Conservation (phyloP, 1,140 invertebrate genomes). For the Bombus pascuorum region DNA sequence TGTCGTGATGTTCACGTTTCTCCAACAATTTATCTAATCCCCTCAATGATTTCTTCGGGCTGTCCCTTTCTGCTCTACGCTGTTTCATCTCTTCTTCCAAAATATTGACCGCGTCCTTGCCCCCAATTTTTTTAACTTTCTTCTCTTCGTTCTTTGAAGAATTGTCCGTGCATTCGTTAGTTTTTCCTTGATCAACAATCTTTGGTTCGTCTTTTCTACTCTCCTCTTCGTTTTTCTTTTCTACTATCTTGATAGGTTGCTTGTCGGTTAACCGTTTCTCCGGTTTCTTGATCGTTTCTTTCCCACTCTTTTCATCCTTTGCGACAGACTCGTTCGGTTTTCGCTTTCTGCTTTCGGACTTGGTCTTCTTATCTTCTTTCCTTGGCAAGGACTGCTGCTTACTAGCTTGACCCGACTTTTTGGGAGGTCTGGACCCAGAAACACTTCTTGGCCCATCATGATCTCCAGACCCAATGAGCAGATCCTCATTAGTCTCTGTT, state of each 20-base stretch:
- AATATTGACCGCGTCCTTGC: constrained; percentile 73
- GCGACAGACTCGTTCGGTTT: constrained; percentile 83
- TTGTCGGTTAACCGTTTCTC: constrained; percentile 43
- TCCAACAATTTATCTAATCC: constrained; percentile 83
- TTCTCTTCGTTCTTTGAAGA: constrained; percentile 67
- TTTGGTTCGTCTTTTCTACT: constrained; percentile 73
- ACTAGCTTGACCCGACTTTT: constrained; percentile 72
- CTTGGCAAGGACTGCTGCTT: constrained; percentile 69
- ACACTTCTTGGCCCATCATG: constrained; percentile 81
- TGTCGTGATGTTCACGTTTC: constrained; percentile 80
- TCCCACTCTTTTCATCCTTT: constrained; percentile 84
- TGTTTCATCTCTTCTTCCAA: constrained; percentile 85
- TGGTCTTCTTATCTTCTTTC: constrained; percentile 75
- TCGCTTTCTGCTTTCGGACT: constrained; percentile 82
- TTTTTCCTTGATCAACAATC: constrained; percentile 79
- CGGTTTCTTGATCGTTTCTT: constrained; percentile 84
- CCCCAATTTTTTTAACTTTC: constrained; percentile 68
- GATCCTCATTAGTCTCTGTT: constrained; percentile 73
- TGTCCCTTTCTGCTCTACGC: constrained; percentile 81
- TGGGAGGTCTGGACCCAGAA: constrained; percentile 79
- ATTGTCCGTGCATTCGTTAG: constrained; percentile 57
- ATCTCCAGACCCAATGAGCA: constrained; percentile 81
- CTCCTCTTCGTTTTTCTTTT: constrained; percentile 56
- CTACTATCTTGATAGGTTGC: constrained; percentile 12
- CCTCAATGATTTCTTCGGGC: constrained; percentile 80